Percentiles rank a stretch among this genome's conserved stretches.
These are phyloP conservation scores for Spizaetus ornatus DNA, from an alignment of 2,113 vertebrate genomes.

Conservation along the genomic window DNA sequence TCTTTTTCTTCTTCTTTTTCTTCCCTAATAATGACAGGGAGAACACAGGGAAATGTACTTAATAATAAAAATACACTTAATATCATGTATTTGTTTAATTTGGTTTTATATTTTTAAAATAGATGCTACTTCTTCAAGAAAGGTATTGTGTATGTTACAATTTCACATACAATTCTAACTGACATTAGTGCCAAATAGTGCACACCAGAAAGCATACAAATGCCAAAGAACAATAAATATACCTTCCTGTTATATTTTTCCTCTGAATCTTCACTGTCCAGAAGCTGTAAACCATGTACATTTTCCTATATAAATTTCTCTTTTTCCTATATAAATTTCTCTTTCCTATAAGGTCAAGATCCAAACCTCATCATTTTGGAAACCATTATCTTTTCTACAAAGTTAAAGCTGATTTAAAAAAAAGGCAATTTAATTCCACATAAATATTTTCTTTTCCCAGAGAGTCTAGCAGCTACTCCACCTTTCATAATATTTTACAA, in stretches of 20 bases:
- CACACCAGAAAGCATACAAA: background rate
- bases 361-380: background rate
- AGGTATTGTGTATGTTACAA: background rate
- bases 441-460: background rate
- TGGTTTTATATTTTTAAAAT: background rate
- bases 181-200: rapidly evolving
- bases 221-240: background rate
- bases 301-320: background rate
- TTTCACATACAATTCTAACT: background rate
- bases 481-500: background rate
- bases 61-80: background rate
- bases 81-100: background rate
- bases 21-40: background rate
- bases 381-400: background rate
- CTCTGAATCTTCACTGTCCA: background rate
- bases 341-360: background rate
- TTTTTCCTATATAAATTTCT: background rate
- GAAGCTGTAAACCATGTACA: too few species aligned
- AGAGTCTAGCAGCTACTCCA: background rate
- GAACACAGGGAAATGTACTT: background rate
- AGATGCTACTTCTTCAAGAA: background rate
- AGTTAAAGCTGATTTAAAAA: background rate
- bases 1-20: background rate
- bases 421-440: background rate
- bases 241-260: background rate